Conservation (phyloP, 37 sponge, comb jelly and placozoan genomes). For the Oscarella lobularis region DNA sequence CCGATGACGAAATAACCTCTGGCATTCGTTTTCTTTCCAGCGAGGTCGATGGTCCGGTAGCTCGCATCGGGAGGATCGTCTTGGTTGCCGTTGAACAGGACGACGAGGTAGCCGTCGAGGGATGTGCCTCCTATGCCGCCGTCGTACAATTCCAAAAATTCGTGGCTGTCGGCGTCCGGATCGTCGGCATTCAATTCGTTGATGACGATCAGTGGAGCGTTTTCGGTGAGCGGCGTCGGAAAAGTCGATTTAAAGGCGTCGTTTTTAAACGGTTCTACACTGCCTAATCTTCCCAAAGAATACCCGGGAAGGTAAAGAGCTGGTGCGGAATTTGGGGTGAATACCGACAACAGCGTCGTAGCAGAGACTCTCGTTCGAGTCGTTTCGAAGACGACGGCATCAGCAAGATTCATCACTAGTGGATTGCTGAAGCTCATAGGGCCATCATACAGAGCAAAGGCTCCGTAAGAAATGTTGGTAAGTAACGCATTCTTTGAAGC, state of each 20-base stretch:
- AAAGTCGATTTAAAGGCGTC: not conserved
- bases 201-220: not conserved
- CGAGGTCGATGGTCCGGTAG: not conserved
- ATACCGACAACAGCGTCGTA: too few species aligned
- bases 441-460: too few species aligned
- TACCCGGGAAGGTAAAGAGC: too few species aligned
- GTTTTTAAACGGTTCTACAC: too few species aligned
- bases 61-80: not conserved
- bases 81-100: not conserved
- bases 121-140: not conserved
- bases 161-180: not conserved
- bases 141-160: conserved; percentile 6
- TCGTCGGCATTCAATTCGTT: conserved; percentile 3
- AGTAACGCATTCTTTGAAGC: too few species aligned
- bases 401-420: too few species aligned
- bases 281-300: too few species aligned
- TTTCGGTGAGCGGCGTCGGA: not conserved
- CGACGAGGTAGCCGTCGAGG: not conserved
- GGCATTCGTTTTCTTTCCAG: not conserved
- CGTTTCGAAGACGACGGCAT: too few species aligned
- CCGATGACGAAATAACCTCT: not conserved
- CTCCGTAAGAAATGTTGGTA: too few species aligned
- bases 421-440: too few species aligned
- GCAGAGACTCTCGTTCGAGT: too few species aligned
- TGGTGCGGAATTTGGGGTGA: too few species aligned